These are phyloP conservation scores for Myiagra hebetior DNA, from an alignment of 2,113 vertebrate species.

Conservation along the genomic window DNA sequence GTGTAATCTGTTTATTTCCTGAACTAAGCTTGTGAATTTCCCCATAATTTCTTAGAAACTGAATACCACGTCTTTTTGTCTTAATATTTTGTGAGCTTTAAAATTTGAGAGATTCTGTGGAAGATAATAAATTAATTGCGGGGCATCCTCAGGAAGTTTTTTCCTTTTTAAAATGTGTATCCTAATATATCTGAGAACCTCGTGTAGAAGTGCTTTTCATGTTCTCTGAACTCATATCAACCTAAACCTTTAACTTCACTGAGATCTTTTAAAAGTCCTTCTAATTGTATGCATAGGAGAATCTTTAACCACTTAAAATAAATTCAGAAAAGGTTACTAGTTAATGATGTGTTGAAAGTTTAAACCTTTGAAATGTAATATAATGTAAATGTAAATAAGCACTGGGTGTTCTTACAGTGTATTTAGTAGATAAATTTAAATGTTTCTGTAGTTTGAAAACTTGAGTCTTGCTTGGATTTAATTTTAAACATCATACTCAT, in stretches of 20 bases:
- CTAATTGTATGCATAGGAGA: background rate
- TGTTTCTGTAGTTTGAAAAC: background rate
- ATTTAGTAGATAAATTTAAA: background rate
- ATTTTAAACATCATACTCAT: background rate
- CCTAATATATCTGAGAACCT: background rate
- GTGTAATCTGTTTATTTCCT: background rate
- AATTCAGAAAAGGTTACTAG: background rate
- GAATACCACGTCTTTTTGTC: background rate
- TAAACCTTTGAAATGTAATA: background rate
- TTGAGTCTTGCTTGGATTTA: background rate
- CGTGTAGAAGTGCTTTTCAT: background rate
- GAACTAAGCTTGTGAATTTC: background rate
- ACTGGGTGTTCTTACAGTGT: background rate
- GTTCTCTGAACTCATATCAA: background rate
- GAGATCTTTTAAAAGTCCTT: background rate
- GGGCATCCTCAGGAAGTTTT: background rate
- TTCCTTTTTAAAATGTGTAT: background rate
- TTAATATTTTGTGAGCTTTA: background rate
- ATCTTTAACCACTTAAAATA: background rate
- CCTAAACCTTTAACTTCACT: background rate
- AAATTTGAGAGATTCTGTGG: background rate
- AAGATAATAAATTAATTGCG: background rate
- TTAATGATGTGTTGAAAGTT: background rate
- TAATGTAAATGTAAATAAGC: background rate
- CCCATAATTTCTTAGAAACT: background rate